Base-by-base conservation (phyloP, 2,113 vertebrate genomes). In the Holacanthus passer region DNA sequence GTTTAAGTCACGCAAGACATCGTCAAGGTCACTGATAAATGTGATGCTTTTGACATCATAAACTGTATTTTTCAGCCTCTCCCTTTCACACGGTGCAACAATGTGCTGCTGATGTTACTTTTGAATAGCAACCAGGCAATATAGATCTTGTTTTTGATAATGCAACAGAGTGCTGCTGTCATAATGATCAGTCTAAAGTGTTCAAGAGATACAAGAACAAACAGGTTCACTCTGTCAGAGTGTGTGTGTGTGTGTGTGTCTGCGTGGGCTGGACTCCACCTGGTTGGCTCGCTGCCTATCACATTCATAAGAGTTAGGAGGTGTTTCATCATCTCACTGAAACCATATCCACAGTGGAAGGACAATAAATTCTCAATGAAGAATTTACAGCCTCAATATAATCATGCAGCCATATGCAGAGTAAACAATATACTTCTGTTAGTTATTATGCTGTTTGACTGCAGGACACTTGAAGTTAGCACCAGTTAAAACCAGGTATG, bases 391-490 rank as follows among this genome's bases (percentile, higher is more conserved):
- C 53, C 48, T 0, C 1, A 3, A 32, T 35, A 72, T 82, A 71
- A 79, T 64, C 53, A 27, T 32, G 32, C 56, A 59, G 47, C 41
- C 75, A 55, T 43, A 67, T 19, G 53, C 13, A 64, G 14, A 37
- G 29, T 12, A 22, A 62, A 82, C 76, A 83, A 60, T 71, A 31
- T 29, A 27, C 32, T 22, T 81, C 31, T 75, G 50, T 89, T 73
- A 16, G 50, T 39, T 53, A 32, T 68, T 37, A 41, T 17, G 20
- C n/a, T 35, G 22, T 32, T 6, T 71, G 10, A 47, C 37, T 39
- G 53, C 17, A 60, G 58, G 37, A n/a, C 13, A 59, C 19, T 31
- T 62, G 27, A 45, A 32, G 29, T 22, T 27, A 32, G 6, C 48
- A 41, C 1, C 24, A 64, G 70, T 58, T 56, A 20, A 72, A 66